Evolutionary conservation across 2,888 invertebrate species (phyloP).

Genomic region (Melitaea athalia): DNA sequence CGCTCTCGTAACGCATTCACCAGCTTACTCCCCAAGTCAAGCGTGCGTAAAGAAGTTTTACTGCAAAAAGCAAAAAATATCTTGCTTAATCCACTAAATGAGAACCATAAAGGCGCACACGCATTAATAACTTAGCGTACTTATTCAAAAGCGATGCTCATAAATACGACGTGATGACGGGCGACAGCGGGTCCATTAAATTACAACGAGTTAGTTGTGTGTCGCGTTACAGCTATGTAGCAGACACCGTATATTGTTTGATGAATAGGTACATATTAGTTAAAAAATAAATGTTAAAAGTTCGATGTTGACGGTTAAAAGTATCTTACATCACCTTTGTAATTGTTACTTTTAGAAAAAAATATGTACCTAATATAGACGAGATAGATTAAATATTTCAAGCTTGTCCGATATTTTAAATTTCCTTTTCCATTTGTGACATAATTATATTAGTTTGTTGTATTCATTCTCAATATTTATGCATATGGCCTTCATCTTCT

Average conservation of each 20-base stretch:
- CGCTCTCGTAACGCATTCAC: too few species aligned
- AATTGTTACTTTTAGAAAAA: too few species aligned
- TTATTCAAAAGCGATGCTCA: constrained; percentile 21
- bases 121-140: neutral
- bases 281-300: neutral
- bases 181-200: constrained; percentile 32
- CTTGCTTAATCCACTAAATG: neutral
- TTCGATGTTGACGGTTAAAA: neutral
- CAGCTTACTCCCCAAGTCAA: too few species aligned
- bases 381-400: too few species aligned
- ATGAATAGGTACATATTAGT: constrained; percentile 9
- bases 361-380: too few species aligned
- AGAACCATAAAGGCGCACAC: neutral
- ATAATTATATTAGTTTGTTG: too few species aligned
- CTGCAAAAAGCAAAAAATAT: neutral
- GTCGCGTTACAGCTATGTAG: constrained; percentile 15
- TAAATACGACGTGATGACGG: constrained; percentile 33
- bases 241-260: constrained; percentile 26
- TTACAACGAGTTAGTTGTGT: constrained; percentile 33
- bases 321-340: too few species aligned
- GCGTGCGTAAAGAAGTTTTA: too few species aligned
- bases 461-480: too few species aligned
- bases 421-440: too few species aligned
- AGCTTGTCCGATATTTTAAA: too few species aligned
- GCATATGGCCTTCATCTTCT: too few species aligned